These are phyloP conservation scores for Agonopterix subpropinquella DNA, from an alignment of 2,888 invertebrate genomes.

Conservation along the genomic window DNA sequence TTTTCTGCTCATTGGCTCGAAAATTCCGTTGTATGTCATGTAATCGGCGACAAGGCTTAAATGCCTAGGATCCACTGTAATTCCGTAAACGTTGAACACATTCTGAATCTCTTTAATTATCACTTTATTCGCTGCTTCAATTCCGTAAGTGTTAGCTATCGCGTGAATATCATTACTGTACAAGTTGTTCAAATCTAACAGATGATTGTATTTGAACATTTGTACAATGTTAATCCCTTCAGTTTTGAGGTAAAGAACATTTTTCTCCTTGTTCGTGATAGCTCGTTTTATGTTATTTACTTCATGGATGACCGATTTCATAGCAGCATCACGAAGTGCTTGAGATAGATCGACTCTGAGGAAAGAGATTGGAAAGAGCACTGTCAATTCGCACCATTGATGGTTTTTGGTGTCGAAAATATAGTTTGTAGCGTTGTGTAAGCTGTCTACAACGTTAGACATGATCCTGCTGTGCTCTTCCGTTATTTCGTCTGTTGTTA, in stretches of 20 bases:
- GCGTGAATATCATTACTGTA: slow-evolving; percentile 97
- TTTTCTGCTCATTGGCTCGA: slow-evolving; percentile 91
- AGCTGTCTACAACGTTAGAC: slow-evolving; percentile 52
- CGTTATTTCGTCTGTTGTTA: slow-evolving; percentile 30
- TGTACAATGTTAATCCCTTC: slow-evolving; percentile 96
- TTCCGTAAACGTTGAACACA: slow-evolving; percentile 98
- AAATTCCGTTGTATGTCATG: slow-evolving; percentile 96
- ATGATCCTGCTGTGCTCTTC: slow-evolving; percentile 43
- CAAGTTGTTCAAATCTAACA: slow-evolving; percentile 87
- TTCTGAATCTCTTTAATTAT: slow-evolving; percentile 96
- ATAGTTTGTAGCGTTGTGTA: slow-evolving; percentile 77
- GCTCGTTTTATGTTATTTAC: slow-evolving; percentile 88
- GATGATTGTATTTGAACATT: slow-evolving; percentile 87
- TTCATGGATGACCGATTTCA: slow-evolving; percentile 85
- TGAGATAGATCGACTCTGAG: slow-evolving; percentile 82
- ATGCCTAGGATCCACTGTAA: slow-evolving; percentile 95
- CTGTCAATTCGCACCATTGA: slow-evolving; percentile 89
- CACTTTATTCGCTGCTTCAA: slow-evolving; percentile 95
- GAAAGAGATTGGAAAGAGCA: slow-evolving; percentile 77
- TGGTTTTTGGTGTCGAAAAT: slow-evolving; percentile 84
- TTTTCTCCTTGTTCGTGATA: slow-evolving; percentile 83
- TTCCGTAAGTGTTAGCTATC: slow-evolving; percentile 93
- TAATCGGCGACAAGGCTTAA: slow-evolving; percentile 95
- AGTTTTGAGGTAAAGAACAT: slow-evolving; percentile 85
- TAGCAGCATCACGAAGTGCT: slow-evolving; percentile 81